These are phyloP conservation scores for Drosophila baimaii DNA, from an alignment of 1,140 invertebrate genomes.

Conservation along the genomic window DNA sequence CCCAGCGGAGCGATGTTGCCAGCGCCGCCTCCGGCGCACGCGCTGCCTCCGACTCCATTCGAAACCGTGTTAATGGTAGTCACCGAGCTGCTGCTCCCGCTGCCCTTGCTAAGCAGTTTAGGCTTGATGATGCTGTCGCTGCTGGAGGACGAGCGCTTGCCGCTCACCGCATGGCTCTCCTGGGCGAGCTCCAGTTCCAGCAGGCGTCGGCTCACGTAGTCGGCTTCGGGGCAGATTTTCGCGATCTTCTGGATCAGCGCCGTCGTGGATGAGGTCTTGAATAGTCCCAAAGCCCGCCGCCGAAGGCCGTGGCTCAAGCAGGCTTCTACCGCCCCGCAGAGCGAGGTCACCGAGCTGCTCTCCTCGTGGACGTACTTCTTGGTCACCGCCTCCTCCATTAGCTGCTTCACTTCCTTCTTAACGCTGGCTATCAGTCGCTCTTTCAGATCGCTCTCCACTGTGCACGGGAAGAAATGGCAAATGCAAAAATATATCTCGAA, in stretches of 20 bases:
- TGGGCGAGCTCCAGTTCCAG: conserved; percentile 89
- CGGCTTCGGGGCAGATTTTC: conserved; percentile 89
- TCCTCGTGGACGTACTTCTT: conserved; percentile 96
- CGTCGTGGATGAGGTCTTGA: conserved; percentile 95
- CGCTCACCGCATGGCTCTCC: conserved; percentile 87
- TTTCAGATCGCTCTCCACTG: conserved; percentile 84
- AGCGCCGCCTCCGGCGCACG: conserved; percentile 55
- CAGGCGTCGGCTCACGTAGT: conserved; percentile 90
- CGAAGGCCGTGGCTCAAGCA: conserved; percentile 94
- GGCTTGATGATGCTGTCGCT: conserved; percentile 90
- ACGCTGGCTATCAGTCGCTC: conserved; percentile 91
- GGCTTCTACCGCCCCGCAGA: conserved; percentile 94
- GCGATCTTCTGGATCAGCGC: conserved; percentile 96
- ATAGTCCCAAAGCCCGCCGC: conserved; percentile 89
- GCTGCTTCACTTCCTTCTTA: conserved; percentile 95
- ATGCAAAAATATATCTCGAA: not conserved
- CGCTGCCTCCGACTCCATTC: conserved; percentile 19
- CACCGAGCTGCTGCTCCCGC: conserved; percentile 85
- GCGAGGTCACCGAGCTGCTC: conserved; percentile 93
- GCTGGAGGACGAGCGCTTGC: conserved; percentile 90
- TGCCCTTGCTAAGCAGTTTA: conserved; percentile 86
- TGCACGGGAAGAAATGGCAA: no score
- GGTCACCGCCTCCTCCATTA: conserved; percentile 97
- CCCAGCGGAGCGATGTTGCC: conserved; percentile 39
- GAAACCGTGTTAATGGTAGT: conserved; percentile 79